Evolutionary conservation across 2,888 invertebrate species (phyloP), one percentile per base, ranked within the genome.

Genomic region (Melieria crassipennis): DNA sequence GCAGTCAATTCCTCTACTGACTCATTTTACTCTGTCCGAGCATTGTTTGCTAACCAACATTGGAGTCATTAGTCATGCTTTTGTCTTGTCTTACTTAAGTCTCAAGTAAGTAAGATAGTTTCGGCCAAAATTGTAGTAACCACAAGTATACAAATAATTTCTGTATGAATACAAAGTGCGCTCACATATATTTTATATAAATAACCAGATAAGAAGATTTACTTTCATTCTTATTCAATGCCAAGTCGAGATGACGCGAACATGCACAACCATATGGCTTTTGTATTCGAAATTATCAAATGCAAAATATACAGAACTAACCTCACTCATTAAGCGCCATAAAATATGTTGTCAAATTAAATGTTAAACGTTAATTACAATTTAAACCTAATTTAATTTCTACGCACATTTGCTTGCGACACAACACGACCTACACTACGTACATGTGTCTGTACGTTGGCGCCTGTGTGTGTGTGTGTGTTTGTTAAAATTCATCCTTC

Each of bases 311-410:
- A 58, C 58, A 57, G 58, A 58, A 43, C 57, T 66, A 66, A 66
- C 66, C 58, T 58, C 66, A 47, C 66, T 66, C 66, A 66, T 66
- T 66, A 66, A 57, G 48, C 47, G 6, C 57, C 66, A 47, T 61
- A 43, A 68, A 61, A 61, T 61, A 68, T 68, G 68, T 61, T 61
- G 61, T 52, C 61, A 68, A 61, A 68, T 68, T 61, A 61, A 68
- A 61, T 61, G 52, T 68, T 52, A 68, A 68, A 68, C 45, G 52
- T 68, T 61, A 68, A 68, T 68, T 61, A 68, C 68, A 68, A 68
- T 61, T 68, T 50, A 43, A 60, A 61, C 52, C 60, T 61, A 68
- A 68, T 68, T 68, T 62, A 52, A 61, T 61, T 68, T 60, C 55
- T 16, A 61, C 16, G 52, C 52, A 68, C 50, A 61, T 30, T 45